Base-by-base conservation (phyloP, 2,113 vertebrate genomes). In the Ceuthmochares aereus region DNA sequence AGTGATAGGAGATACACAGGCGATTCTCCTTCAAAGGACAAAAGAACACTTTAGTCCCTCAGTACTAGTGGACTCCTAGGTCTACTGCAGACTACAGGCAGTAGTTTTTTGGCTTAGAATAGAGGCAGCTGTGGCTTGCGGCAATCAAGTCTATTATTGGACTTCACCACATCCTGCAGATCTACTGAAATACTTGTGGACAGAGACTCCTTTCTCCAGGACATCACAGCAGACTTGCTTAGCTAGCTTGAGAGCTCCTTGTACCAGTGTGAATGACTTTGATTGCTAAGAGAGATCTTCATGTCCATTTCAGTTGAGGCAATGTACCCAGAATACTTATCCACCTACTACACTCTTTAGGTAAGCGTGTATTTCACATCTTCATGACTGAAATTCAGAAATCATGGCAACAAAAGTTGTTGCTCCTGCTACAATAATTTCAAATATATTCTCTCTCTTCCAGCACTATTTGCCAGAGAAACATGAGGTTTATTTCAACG, bases 131-230 rank as follows among this genome's bases (percentile, higher is more conserved):
- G 94, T 74, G 91, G 89, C 55, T 94, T 96, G 85, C 0, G 9
- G 83, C 83, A 83, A 87, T 84, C 83, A 80, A 91, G 47, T 70
- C 94, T 94, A 68, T 92, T 91, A 95, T 25, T 89, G 84, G 92
- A 96, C 76, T 27, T 69, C 55, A 89, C 94, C 92, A 93, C 92
- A 95, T 94, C 95, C 93, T 97, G 90, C 67, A 97, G 76, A 93
- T 83, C 94, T 72, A 72, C 91, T 87, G 83, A 96, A 97, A 97
- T 92, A 91, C 51, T 94, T 97, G 88, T 45, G 83, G 94, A 95
- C 64, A 87, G 83, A 96, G 69, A 63, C 74, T 92, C 67, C 63
- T 62, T 89, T 56, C 92, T 90, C 40, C 80, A 96, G 81, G 74
- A 83, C 69, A 67, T 67, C 74, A 54, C 72, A 77, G 77, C 49